phyloP scores from a whole-genome alignment of 37 sponge, comb jelly and placozoan genomes.

The Spongia lamella region DNA sequence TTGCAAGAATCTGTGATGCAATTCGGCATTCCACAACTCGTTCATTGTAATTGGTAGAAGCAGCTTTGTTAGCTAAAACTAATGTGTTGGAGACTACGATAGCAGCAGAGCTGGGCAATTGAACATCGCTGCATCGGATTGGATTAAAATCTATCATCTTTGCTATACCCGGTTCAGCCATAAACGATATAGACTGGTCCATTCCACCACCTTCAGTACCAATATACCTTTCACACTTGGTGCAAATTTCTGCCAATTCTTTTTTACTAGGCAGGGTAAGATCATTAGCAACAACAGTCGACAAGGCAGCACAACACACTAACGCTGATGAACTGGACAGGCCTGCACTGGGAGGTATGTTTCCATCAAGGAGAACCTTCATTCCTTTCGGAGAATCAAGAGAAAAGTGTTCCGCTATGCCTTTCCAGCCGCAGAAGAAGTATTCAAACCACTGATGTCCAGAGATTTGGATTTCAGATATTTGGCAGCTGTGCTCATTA shows the following conservation, averaged over 20 bases:
- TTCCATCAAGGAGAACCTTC: slow-evolving; percentile 83
- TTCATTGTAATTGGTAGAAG: slow-evolving; percentile 68
- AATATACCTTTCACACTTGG: slow-evolving; percentile 85
- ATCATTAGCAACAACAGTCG: slow-evolving; percentile 60
- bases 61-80: slow-evolving; percentile 77
- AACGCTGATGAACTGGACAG: slow-evolving; percentile 98
- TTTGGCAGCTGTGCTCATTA: slow-evolving; percentile 27
- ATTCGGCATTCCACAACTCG: slow-evolving; percentile 92
- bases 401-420: slow-evolving; percentile 40
- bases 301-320: slow-evolving; percentile 91
- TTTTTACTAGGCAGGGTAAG: slow-evolving; percentile 38
- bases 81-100: slow-evolving; percentile 90
- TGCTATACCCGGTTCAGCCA: slow-evolving; percentile 81
- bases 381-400: slow-evolving; percentile 48
- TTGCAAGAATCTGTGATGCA: slow-evolving; percentile 80
- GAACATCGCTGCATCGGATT: slow-evolving; percentile 58
- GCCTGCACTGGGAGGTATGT: slow-evolving; percentile 87
- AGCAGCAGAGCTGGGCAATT: slow-evolving; percentile 58
- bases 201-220: slow-evolving; percentile 98
- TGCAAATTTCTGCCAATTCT: slow-evolving; percentile 84
- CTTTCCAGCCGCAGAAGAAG: slow-evolving; percentile 84
- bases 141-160: slow-evolving; percentile 92
- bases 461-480: neutral
- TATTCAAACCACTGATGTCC: slow-evolving; percentile 79
- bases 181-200: slow-evolving; percentile 97